These are phyloP conservation scores for Hydra vulgaris DNA, from an alignment of 30 jellyfish, hydroid and myxozoan species.

Conservation along the genomic window DNA sequence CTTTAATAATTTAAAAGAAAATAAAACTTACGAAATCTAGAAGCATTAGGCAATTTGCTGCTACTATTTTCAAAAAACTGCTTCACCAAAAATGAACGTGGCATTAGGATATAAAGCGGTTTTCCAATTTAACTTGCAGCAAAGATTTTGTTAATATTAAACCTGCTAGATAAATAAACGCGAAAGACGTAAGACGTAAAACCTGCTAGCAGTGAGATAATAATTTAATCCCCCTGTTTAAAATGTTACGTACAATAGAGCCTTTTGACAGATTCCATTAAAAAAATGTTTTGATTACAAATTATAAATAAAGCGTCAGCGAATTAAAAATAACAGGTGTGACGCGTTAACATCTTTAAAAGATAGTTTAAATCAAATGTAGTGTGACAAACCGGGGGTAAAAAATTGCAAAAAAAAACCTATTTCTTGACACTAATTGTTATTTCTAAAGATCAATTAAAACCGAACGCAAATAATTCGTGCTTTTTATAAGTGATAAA, in stretches of 20 bases:
- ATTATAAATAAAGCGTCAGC: background rate
- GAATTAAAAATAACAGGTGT: slow-evolving; percentile 5
- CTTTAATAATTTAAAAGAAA: too few species aligned
- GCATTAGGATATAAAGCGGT: slow-evolving; percentile 5
- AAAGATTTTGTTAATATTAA: background rate
- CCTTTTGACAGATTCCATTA: background rate
- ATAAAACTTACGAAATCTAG: background rate
- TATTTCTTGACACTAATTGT: background rate
- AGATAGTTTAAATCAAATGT: background rate
- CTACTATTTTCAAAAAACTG: background rate
- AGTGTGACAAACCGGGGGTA: background rate
- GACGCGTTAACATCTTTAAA: slow-evolving; percentile 1
- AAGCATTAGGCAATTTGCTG: too few species aligned
- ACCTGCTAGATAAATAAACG: background rate
- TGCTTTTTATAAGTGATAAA: background rate
- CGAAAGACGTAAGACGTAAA: background rate
- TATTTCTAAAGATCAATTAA: background rate
- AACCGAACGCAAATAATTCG: background rate
- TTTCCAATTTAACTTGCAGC: background rate
- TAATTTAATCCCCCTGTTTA: background rate
- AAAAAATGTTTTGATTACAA: background rate
- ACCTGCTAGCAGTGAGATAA: background rate
- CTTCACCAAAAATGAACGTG: slow-evolving; percentile 31
- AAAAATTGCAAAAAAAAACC: background rate
- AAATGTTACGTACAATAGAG: background rate